A percentile compares a stretch with the other conserved stretches of the same genome.
Conservation (phyloP, 2,797 vertebrate species). For the Enoplosus armatus region DNA sequence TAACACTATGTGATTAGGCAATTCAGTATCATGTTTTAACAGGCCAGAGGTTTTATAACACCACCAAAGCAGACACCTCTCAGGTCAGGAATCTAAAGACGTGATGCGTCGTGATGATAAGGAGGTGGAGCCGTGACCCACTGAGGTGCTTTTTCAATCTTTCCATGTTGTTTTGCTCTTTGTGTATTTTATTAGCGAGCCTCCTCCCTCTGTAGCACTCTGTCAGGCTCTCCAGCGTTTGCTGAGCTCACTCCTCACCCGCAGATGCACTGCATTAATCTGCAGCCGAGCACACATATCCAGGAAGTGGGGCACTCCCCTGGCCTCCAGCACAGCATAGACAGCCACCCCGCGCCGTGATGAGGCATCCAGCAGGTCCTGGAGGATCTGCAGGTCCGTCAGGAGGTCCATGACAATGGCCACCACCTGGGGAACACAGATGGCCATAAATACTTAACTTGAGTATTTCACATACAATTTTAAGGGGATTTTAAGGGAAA, state of each 20-base stretch:
- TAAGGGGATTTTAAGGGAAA: too few relatives aligned
- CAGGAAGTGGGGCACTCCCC: slow-evolving; percentile 89
- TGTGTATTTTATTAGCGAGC: background rate
- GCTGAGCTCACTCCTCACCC: slow-evolving; percentile 84
- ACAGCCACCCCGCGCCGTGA: slow-evolving; percentile 90
- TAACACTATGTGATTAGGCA: background rate
- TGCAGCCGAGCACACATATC: slow-evolving; percentile 93
- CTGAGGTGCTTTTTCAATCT: slow-evolving; percentile 8
- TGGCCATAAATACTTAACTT: too few relatives aligned
- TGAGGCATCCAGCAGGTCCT: slow-evolving; percentile 93
- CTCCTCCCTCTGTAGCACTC: slow-evolving; percentile 11
- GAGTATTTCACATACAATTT: background rate
- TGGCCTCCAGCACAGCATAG: slow-evolving; percentile 91
- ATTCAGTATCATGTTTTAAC: background rate
- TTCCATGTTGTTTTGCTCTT: background rate
- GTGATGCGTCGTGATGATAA: background rate
- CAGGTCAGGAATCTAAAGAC: background rate
- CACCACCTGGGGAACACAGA: slow-evolving; percentile 86
- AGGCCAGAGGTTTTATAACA: background rate
- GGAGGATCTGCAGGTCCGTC: slow-evolving; percentile 94
- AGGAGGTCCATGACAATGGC: slow-evolving; percentile 97
- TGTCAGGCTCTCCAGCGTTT: slow-evolving; percentile 10
- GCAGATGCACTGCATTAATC: slow-evolving; percentile 87
- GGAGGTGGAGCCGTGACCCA: slow-evolving; percentile 1
- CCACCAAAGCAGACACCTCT: background rate